Evolutionary conservation across 2,797 vertebrate genomes (phyloP).

Genomic region (Neostethus bicornis): DNA sequence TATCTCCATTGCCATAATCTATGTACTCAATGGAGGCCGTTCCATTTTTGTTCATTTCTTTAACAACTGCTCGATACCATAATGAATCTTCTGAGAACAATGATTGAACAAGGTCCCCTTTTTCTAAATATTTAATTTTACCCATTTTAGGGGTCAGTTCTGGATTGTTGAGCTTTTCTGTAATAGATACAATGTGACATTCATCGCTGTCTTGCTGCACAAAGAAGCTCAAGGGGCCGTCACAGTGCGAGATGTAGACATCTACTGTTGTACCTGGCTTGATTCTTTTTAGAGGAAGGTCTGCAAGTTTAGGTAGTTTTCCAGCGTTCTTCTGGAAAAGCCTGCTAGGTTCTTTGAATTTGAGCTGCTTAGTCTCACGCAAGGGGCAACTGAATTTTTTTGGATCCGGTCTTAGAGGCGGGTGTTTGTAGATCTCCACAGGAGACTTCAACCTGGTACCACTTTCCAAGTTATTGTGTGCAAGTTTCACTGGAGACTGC

Average conservation of each 20-base stretch:
- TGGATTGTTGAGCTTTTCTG: conserved; percentile 81
- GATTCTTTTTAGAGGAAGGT: conserved; percentile 78
- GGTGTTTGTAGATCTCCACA: conserved; percentile 54
- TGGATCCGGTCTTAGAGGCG: conserved; percentile 48
- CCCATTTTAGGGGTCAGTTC: conserved; percentile 36
- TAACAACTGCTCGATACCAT: conserved; percentile 89
- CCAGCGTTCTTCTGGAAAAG: conserved; percentile 17
- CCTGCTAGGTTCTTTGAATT: conserved; percentile 6
- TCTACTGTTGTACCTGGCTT: conserved; percentile 74
- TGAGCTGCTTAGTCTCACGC: conserved; percentile 2
- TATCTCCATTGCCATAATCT: conserved; percentile 90
- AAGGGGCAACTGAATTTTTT: neutral
- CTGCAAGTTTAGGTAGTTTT: conserved; percentile 65
- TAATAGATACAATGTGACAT: conserved; percentile 77
- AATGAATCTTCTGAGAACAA: conserved; percentile 85
- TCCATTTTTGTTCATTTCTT: conserved; percentile 56
- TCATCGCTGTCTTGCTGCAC: conserved; percentile 86
- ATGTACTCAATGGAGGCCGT: conserved; percentile 84
- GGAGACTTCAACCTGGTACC: conserved; percentile 39
- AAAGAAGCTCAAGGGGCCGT: conserved; percentile 86
- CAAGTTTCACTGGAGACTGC: conserved; percentile 16
- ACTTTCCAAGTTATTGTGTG: conserved; percentile 6
- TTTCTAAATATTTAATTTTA: conserved; percentile 62
- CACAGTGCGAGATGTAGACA: conserved; percentile 87
- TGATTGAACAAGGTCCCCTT: conserved; percentile 86